phyloP scores from a whole-genome alignment of 1,140 invertebrate genomes.

The Sarcophaga bullata region DNA sequence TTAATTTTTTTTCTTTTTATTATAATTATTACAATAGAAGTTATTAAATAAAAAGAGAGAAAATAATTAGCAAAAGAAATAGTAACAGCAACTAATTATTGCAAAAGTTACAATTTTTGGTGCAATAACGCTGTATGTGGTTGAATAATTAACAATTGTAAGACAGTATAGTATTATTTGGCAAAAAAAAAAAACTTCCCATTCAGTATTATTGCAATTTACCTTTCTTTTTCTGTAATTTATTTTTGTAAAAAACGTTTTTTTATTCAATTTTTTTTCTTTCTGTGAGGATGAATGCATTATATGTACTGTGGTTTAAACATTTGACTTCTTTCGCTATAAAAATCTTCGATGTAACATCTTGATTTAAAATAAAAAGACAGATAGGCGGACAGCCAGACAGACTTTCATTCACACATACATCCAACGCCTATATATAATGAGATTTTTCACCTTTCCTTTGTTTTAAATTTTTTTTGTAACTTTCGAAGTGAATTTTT shows the following conservation, averaged over 20 bases:
- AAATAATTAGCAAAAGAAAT: background rate
- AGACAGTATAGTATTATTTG: background rate
- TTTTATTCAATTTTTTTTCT: background rate
- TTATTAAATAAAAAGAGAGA: background rate
- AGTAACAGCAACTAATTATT: too few species aligned
- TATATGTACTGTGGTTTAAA: background rate
- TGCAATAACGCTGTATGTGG: background rate
- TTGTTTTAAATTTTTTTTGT: background rate
- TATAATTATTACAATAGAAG: background rate
- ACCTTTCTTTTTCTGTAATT: too few species aligned
- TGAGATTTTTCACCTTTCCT: slow-evolving; percentile 14
- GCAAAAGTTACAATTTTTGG: background rate
- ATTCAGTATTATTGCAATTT: background rate
- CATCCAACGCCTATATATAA: background rate
- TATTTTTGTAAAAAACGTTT: too few species aligned
- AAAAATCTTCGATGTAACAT: background rate
- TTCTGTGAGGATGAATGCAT: background rate
- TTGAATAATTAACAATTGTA: background rate
- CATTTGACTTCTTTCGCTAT: too few species aligned
- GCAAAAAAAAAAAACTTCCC: background rate
- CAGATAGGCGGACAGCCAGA: background rate
- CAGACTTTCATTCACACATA: too few species aligned
- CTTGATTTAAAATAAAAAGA: background rate
- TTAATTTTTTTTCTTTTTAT: background rate
- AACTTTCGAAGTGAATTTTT: background rate